phyloP scores from a whole-genome alignment of 2,888 invertebrate species.

The Cheilosia urbana region DNA sequence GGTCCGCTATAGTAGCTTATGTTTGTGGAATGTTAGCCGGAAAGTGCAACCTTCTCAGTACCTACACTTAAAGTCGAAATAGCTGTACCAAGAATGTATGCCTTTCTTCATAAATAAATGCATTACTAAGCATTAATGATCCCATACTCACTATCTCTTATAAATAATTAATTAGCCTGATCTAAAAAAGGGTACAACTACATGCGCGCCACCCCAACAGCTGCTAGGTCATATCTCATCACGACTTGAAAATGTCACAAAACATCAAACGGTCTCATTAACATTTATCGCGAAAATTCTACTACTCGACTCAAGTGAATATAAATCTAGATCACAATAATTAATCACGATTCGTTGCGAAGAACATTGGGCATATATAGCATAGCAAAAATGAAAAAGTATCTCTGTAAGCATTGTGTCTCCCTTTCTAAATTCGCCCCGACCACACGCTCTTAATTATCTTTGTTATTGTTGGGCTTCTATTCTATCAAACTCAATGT shows the following conservation, averaged over 20 bases:
- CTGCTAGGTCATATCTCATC: conserved; percentile 9
- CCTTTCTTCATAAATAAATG: neutral
- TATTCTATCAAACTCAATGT: conserved; percentile 15
- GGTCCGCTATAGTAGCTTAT: too few species aligned
- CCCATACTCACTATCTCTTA: neutral
- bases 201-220: neutral
- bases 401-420: neutral
- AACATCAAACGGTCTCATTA: conserved; percentile 18
- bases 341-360: conserved; percentile 36
- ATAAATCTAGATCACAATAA: conserved; percentile 25
- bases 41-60: too few species aligned
- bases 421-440: conserved; percentile 28
- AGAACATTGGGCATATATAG: neutral
- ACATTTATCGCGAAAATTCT: conserved; percentile 17
- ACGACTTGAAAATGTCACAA: conserved; percentile 22
- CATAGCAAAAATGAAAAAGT: conserved; percentile 10
- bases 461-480: neutral
- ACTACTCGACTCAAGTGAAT: neutral
- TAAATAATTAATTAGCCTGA: conserved; percentile 16
- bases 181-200: neutral
- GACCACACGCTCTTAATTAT: neutral
- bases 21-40: too few species aligned
- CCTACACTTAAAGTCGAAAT: too few species aligned
- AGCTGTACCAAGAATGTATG: neutral
- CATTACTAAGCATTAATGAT: neutral